A percentile compares a stretch with the other conserved stretches of the same genome.
phyloP scores from a whole-genome alignment of 2,797 vertebrate species.

The Halcyon smyrnensis region DNA sequence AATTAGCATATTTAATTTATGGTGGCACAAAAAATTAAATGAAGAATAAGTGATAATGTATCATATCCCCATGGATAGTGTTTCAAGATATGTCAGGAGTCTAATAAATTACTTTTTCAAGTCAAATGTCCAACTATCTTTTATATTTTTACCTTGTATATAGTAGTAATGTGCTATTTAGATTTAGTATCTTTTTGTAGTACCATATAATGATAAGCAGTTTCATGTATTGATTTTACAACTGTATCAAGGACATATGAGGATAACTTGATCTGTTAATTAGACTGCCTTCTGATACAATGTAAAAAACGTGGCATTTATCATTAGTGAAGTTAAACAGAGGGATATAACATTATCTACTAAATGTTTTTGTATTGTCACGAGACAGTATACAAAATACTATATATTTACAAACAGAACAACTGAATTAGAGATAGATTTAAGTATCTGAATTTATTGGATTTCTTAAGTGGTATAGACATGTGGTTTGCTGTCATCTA shows the following conservation, averaged over 20 bases:
- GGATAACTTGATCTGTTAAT: not conserved
- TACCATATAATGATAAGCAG: not conserved
- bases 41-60: not conserved
- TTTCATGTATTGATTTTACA: not conserved
- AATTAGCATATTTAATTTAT: constrained; percentile 11
- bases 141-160: not conserved
- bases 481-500: not conserved
- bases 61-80: not conserved
- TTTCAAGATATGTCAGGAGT: not conserved
- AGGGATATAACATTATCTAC: not conserved
- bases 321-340: not conserved
- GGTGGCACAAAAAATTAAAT: not conserved
- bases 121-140: not conserved
- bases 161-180: not conserved
- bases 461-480: not conserved
- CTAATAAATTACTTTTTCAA: not conserved
- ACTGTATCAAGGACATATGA: not conserved
- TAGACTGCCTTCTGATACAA: not conserved
- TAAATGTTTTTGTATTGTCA: not conserved
- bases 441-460: not conserved
- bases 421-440: not conserved
- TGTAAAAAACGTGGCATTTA: not conserved
- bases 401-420: not conserved
- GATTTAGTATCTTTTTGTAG: not conserved
- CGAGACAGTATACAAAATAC: not conserved